These are phyloP conservation scores for Coturnix japonica DNA, from an alignment of 2,113 vertebrate genomes.

Conservation along the genomic window DNA sequence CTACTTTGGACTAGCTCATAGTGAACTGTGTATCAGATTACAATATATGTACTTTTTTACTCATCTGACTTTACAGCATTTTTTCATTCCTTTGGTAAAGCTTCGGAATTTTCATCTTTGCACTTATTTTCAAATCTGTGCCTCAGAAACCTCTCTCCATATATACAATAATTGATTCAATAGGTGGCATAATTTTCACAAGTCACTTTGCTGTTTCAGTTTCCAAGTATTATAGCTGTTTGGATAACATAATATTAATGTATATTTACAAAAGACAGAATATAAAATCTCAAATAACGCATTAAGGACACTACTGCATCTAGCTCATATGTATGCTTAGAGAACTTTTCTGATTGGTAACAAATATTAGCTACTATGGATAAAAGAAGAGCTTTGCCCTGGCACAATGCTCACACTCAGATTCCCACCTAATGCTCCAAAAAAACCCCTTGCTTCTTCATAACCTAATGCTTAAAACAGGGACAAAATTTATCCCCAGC, in stretches of 20 bases:
- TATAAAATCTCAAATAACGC: not conserved
- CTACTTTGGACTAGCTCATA: no score
- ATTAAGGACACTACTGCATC: not conserved
- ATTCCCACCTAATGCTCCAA: not conserved
- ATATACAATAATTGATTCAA: not conserved
- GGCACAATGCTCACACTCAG: not conserved
- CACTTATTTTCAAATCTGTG: not conserved
- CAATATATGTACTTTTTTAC: no score
- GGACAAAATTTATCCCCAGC: not conserved
- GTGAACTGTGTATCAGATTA: no score
- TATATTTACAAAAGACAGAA: not conserved
- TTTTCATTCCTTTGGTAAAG: not conserved
- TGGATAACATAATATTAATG: not conserved
- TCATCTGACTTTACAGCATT: no score
- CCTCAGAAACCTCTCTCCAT: not conserved
- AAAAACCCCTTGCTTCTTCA: not conserved
- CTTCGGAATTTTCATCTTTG: not conserved
- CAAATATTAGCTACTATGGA: slow-evolving; percentile 1
- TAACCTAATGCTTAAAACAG: not conserved
- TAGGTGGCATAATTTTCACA: not conserved
- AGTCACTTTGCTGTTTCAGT: not conserved
- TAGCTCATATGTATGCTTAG: not conserved
- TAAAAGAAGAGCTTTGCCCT: not conserved
- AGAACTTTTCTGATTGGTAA: not conserved
- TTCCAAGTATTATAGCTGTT: not conserved